Base-by-base conservation (phyloP, 2,797 vertebrate genomes). In the Rhinichthys osculus region DNA sequence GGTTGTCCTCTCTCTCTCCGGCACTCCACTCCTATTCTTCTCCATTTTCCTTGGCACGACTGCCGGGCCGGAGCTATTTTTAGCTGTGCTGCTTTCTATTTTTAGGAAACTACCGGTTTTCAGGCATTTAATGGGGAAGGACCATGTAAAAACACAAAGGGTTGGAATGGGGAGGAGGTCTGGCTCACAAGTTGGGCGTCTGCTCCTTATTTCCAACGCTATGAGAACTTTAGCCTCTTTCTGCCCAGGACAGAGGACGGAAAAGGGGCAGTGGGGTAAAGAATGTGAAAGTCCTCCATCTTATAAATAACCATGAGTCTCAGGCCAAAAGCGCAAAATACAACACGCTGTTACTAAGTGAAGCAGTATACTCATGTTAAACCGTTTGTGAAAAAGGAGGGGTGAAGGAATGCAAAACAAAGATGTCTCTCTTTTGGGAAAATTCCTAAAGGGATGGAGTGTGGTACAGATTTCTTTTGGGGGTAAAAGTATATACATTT, bases 301-400 rank as follows among this genome's bases (percentile, higher is more conserved):
- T 95, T 96, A 96, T 96, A 96, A 96, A 96, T 96, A 97, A 95
- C 95, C 94, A 91, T 93, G 23, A 91, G 92, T 95, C 95, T 95
- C 94, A 92, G 95, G 95, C 95, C 95, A 96, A 93, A 84, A 93
- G 93, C 62, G 92, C 92, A 94, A 95, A 96, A 95, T 94, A 95
- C 94, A 96, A 95, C 95, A 96, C 95, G 95, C 94, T 95, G 96
- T 95, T 96, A 96, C 95, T 94, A 95, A 94, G 95, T 93, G 81
- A 94, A 95, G 93, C 92, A 93, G 92, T 82, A 87, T 78, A 89
- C 88, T 81, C 21, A 16, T 33, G 64, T 78, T 77, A 77, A 84
- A 72, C 83, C 62, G 52, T 62, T 69, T 8, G 78, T 16, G 84
- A 69, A 82, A 82, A 42, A 87, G 40, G 54, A 38, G 40, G 30